Base-by-base conservation (phyloP, 1,140 invertebrate genomes). In the Mycetomoellerius zeteki region DNA sequence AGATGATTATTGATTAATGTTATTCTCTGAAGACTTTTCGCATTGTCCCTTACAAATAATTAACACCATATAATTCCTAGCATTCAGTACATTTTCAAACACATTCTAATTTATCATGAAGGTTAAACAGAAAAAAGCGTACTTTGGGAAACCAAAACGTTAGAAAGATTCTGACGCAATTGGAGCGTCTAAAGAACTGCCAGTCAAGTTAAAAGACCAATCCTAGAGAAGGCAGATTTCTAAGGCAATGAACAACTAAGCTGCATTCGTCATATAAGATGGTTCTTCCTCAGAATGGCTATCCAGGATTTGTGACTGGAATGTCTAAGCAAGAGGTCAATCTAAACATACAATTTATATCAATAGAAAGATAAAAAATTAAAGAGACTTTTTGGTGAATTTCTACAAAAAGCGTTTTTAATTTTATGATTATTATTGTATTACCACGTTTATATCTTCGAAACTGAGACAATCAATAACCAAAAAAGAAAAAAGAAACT, bases 261-360 rank as follows among this genome's bases (percentile, higher is more conserved):
- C 33, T 67, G 33, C 8, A 47, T 69, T 69, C 10, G 12, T 60
- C 65, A 69, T 0, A 33, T 0, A 65, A 65, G 7, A 65, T 12
- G 27, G 0, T 67, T 43, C 21, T 47, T 47, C 37, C 0, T 14
- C 5, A 69, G 21, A 69, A 50, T 0, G 2, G 1, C 33, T 14
- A 69, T 47, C 14, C 37, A 47, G n/a, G 21, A 47, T 50, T 16
- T 67, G 33, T 67, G 12, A 24, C 1, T 69, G 65, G 65, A 69
- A 69, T 47, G 65, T 69, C 37, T 69, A 67, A 43, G 43, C 37
- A 67, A 21, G 12, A 67, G 19, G n/a, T 67, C 33, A 43, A 69
- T 69, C 21, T 47, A 0, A 43, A 43, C 14, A 19, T 50, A 10
- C n/a, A 37, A 47, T 67, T 69, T 69, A 3, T 69, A 47, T 2